Evolutionary conservation across 1,140 invertebrate genomes (phyloP), one percentile per base, ranked within the genome.

Genomic region (Ctenoplectra terminalis): DNA sequence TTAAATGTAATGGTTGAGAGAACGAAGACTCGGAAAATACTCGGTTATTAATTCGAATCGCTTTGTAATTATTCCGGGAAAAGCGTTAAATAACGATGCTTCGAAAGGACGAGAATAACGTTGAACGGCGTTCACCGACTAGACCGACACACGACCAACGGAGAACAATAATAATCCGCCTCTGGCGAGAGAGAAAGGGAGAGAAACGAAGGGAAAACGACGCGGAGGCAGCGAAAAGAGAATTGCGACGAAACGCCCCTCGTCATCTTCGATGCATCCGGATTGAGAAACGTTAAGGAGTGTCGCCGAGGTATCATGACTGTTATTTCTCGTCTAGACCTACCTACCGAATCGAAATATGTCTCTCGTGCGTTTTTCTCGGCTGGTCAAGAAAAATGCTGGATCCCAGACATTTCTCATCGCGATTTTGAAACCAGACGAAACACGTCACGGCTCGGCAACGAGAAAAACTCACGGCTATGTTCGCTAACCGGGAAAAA

Each of bases 231-330:
- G n/a, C 40, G 54, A 70, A 20, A 56, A 46, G 48, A 52, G 76
- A 64, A 75, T 84, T 76, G 23, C 56, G 29, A 58, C 46, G 58
- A 48, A 67, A 83, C 71, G 84, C 75, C 71, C 43, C 66, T 83
- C 84, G 43, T 86, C 78, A 60, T 84, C 52, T 60, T 37, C 56
- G 64, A 56, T 77, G 75, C 69, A 87, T 87, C 86, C 86, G 86
- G 85, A 87, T 87, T 87, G 85, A 81, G 86, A 87, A 87, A 87
- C 40, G 15, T 48, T 43, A 69, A 78, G 86, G 86, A 75, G 86
- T 81, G 86, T 72, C 85, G 54, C 20, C 56, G 8, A 67, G 50
- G 72, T 60, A 26, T 54, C 71, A 80, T 29, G 61, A 66, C 70
- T 79, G 72, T 46, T 86, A 63, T 74, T 67, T 34, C 63, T 83